Evolutionary conservation across 2,797 vertebrate genomes (phyloP), one percentile per base, ranked within the genome.

Genomic region (Novumbra hubbsi): DNA sequence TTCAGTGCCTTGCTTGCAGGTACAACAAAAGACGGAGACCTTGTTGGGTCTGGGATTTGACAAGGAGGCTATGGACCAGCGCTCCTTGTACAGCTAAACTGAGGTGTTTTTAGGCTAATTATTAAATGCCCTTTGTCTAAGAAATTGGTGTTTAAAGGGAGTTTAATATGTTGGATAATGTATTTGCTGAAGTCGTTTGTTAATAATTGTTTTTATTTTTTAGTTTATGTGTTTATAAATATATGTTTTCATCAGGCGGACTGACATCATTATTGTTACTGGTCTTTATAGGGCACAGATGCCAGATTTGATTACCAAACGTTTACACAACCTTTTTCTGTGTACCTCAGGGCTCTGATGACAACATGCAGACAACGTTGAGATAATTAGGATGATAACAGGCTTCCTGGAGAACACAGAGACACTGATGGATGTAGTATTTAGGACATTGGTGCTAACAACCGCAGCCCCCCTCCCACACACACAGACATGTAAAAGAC

Each of bases 391-490:
- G 27, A 32, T 64, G 28, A 64, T 64, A 30, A 64, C 62, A 16
- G 5, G 16, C 15, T 64, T 16, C 28, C 24, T 28, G 62, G 7
- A 64, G 27, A 64, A 64, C 62, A 64, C 24, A 27, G 62, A 64
- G 62, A 64, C 62, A 30, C 27, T 64, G 62, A 32, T 64, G 62
- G 28, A 64, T 64, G n/a, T 27, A 64, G 62, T 32, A 28, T 64
- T 19, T 64, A 64, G 62, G 24, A 64, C 28, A 64, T 32, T 28
- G 1, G 15, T 30, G 62, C 0, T 21, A n/a, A 57, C 55, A 21
- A 45, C 6, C 41, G n/a, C 55, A 21, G 15, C n/a, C n/a, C 7
- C 3, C 2, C n/a, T 1, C 55, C 55, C 55, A 1, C 55, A 2
- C 21, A 24, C 8, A 24, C 21, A 50, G n/a, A n/a, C n/a, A n/a